Evolutionary conservation across 2,888 invertebrate genomes (phyloP).

Genomic region (Agonopterix alstromeriana): DNA sequence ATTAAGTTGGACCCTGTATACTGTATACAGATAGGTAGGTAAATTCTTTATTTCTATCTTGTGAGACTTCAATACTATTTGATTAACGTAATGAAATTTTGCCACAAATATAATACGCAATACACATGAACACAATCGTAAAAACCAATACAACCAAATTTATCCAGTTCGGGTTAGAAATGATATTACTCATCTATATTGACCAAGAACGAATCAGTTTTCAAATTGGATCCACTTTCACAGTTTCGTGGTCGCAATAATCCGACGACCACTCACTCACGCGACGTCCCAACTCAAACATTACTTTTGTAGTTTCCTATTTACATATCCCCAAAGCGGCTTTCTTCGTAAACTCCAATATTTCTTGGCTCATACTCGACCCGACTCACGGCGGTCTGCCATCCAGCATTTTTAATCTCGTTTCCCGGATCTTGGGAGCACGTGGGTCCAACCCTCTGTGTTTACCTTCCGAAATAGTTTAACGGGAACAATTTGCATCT

Average conservation of each 20-base stretch:
- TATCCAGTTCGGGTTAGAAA: too few relatives aligned
- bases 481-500: slow-evolving; percentile 76
- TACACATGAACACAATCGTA: too few relatives aligned
- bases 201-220: slow-evolving; percentile 6
- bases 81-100: too few relatives aligned
- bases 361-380: slow-evolving; percentile 52
- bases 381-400: slow-evolving; percentile 58
- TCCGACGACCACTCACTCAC: slow-evolving; percentile 54
- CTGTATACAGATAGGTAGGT: too few relatives aligned
- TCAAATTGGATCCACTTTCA: slow-evolving; percentile 46
- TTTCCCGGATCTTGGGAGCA: slow-evolving; percentile 63
- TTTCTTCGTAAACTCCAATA: slow-evolving; percentile 70
- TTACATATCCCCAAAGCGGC: slow-evolving; percentile 72
- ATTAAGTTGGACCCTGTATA: too few relatives aligned
- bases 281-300: slow-evolving; percentile 64
- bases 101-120: too few relatives aligned
- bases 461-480: slow-evolving; percentile 77
- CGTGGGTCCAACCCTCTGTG: slow-evolving; percentile 64
- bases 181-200: neutral
- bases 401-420: slow-evolving; percentile 76
- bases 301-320: slow-evolving; percentile 71
- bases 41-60: too few relatives aligned
- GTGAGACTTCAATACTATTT: too few relatives aligned
- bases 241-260: slow-evolving; percentile 49
- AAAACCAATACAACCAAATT: too few relatives aligned